Conservation (phyloP, 2,113 vertebrate species). For the Larimichthys crocea region DNA sequence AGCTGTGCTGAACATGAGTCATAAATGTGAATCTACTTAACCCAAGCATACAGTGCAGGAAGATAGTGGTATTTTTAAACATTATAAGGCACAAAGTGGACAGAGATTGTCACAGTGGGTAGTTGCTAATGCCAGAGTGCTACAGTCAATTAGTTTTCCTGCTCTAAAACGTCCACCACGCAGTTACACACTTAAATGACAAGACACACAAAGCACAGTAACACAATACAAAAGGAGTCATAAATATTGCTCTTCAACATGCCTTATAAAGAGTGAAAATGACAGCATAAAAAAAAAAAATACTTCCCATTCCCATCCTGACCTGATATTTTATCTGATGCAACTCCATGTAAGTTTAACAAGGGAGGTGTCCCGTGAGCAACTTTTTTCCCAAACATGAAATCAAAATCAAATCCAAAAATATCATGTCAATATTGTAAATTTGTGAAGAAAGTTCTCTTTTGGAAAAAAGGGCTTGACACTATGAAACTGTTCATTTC, state of each 20-base stretch:
- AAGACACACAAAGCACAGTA: neutral
- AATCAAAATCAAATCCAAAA: neutral
- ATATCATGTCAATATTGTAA: neutral
- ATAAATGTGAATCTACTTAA: neutral
- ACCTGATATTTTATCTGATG: constrained; percentile 14
- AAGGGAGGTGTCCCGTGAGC: neutral
- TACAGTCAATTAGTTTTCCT: neutral
- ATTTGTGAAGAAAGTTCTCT: neutral
- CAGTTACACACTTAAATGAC: neutral
- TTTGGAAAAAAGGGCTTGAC: neutral
- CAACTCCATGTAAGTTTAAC: constrained; percentile 25
- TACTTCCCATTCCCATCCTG: neutral
- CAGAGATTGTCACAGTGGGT: neutral
- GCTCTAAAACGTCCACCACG: neutral
- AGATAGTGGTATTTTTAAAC: neutral
- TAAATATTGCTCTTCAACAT: neutral
- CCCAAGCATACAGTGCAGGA: neutral
- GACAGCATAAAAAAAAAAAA: neutral
- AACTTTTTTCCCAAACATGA: constrained; percentile 10
- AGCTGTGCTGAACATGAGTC: constrained; percentile 6
- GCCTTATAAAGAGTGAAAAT: neutral
- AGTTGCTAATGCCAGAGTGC: neutral
- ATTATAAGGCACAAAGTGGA: neutral
- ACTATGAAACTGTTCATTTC: neutral
- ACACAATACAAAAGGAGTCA: neutral